phyloP scores from a whole-genome alignment of 30 jellyfish, hydroid and myxozoan genomes.

The Hydractinia symbiolongicarpus region DNA sequence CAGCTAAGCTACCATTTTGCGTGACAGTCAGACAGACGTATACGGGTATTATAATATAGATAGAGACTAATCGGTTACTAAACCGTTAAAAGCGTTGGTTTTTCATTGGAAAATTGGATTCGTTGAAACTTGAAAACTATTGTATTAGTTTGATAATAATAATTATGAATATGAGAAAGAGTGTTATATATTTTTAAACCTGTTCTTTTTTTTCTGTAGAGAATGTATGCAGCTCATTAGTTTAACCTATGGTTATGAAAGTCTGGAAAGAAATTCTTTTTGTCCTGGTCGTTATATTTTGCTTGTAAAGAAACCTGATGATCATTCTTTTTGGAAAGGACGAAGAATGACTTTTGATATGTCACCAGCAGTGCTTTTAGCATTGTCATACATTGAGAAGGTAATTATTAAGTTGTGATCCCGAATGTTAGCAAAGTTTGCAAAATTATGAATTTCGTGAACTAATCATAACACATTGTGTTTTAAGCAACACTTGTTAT shows the following conservation, averaged over 20 bases:
- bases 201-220: slow-evolving; percentile 26
- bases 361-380: slow-evolving; percentile 57
- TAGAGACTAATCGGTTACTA: no score
- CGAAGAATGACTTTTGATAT: slow-evolving; percentile 42
- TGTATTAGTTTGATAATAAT: no score
- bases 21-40: no score
- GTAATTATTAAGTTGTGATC: not conserved
- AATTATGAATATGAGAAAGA: no score
- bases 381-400: slow-evolving; percentile 39
- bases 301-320: slow-evolving; percentile 22
- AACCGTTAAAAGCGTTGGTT: no score
- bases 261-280: slow-evolving; percentile 31
- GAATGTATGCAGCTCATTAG: slow-evolving; percentile 59
- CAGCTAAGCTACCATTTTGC: no score
- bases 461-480: no score
- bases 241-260: slow-evolving; percentile 83
- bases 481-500: no score
- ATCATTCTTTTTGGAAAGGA: slow-evolving; percentile 49
- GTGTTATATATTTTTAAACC: no score
- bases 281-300: slow-evolving; percentile 57
- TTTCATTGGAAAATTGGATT: no score
- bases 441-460: not conserved
- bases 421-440: not conserved
- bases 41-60: no score
- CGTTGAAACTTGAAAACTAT: no score